Evolutionary conservation across 2,888 invertebrate genomes (phyloP), one percentile per base, ranked within the genome.

Genomic region (Rhagonycha fulva): DNA sequence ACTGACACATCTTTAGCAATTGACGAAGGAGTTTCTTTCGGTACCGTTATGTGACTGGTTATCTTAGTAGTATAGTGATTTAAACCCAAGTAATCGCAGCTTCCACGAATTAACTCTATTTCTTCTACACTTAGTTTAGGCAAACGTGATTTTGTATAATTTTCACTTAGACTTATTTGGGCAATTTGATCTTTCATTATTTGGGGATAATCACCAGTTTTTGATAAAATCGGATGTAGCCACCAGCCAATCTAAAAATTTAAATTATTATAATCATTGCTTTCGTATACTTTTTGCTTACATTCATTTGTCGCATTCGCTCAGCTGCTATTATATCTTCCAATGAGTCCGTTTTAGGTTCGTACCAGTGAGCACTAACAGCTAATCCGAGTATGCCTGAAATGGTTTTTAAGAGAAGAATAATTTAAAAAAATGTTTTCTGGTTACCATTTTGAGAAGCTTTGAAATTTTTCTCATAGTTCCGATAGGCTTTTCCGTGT

Each of bases 21-120:
- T 0, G 90, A 90, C 0, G 89, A 14, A 86, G 88, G 1, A 84
- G 87, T 75, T 86, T 86, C 78, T 85, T 69, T 26, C 10, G 82
- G 79, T 84, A 75, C 88, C n/a, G 84, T 78, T 2, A 81, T 72
- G 60, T 83, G 72, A 10, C 88, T 80, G 0, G 88, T 88, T 78
- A 91, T 71, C 77, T 86, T 87, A 0, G 90, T 88, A 0, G 92
- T 90, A 84, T 92, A 94, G 74, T 92, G 89, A 82, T 93, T 94
- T 5, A 94, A 80, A 0, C 93, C 93, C 28, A 94, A 87, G 85
- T 92, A 93, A 84, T 94, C 94, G 77, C 82, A 89, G 78, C 89
- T 89, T 82, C 89, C 91, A 83, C 82, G 82, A 62, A 90, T 86
- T 9, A 84, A 82, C 28, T 86, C 78, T 9, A 90, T 85, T 87